Base-by-base conservation (phyloP, 2,113 vertebrate genomes). In the Orthonyx spaldingii region DNA sequence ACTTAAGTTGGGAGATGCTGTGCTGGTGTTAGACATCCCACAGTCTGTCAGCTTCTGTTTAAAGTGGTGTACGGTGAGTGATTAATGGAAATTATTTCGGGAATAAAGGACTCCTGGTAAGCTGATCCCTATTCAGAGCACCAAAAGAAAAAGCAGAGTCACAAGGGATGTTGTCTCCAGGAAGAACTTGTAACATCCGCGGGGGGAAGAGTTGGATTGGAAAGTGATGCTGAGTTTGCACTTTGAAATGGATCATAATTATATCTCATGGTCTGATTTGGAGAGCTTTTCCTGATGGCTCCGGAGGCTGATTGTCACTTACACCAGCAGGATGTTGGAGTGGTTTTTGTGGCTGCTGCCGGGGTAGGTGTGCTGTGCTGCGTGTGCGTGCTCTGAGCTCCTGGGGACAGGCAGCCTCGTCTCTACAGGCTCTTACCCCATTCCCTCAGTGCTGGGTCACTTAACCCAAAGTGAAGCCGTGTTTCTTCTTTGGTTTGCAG, bases 91-190 rank as follows among this genome's bases (percentile, higher is more conserved):
- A 94, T 91, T 84, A 53, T 96, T 71, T 84, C 39, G 2, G 49
- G 94, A 74, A 78, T 95, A 96, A 94, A 97, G 77, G 88, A 64
- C 92, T 97, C 94, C 79, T 92, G 88, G 92, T 98, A 95, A 92
- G 95, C 96, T 92, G 93, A 97, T 96, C 96, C 50, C 90, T 90
- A 89, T 96, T 92, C 70, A 96, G 88, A 78, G 85, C 89, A 37
- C 71, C 83, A 75, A 74, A 94, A 96, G 93, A 92, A 87, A 94
- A 95, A 94, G 95, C 92, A 50, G 95, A 96, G 84, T 94, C 90
- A 91, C 89, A 64, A 60, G 85, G 82, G 90, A 84, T 64, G 59
- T 92, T 66, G 52, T 87, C 94, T 93, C 90, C 65, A 93, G 94
- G 96, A 94, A 92, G 96, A 96, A 70, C 53, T 66, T 69, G 44